Percentiles rank a stretch among this genome's conserved stretches.
phyloP scores from a whole-genome alignment of 1,140 invertebrate genomes.

The Hylaeus anthracinus region DNA sequence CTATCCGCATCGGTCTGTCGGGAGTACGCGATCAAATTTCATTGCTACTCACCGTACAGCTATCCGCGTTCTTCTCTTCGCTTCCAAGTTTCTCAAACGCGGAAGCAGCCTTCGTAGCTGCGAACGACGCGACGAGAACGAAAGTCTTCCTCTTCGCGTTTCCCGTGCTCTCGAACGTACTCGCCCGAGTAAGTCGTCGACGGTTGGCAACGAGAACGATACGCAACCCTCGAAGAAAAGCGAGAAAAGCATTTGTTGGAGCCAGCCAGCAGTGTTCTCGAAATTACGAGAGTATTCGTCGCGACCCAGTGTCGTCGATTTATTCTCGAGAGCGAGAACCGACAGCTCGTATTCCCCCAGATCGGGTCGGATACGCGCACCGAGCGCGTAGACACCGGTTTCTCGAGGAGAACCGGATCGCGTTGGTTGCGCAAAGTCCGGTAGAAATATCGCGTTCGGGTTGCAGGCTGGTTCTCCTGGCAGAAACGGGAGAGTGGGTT shows the following conservation, averaged over 20 bases:
- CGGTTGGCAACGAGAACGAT: too few species aligned
- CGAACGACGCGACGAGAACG: too few species aligned
- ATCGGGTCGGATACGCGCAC: not conserved
- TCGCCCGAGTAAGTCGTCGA: too few species aligned
- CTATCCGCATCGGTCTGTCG: too few species aligned
- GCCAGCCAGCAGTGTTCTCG: too few species aligned
- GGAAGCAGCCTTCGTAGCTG: not conserved
- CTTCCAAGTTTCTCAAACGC: too few species aligned
- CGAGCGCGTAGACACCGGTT: constrained; percentile 9
- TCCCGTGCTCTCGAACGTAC: too few species aligned
- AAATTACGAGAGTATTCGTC: not conserved
- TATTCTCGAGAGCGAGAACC: not conserved
- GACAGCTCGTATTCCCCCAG: not conserved
- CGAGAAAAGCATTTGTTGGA: not conserved
- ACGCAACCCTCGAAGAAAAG: too few species aligned
- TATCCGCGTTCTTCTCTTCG: too few species aligned
- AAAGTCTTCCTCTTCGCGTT: too few species aligned
- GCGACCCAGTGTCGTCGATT: constrained; percentile 17
- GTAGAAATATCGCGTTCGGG: constrained; percentile 19
- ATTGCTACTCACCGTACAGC: too few species aligned
- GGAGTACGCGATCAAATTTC: too few species aligned
- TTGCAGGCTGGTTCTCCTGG: constrained; percentile 3
- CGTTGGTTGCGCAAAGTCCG: constrained; percentile 8
- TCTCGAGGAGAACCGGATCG: constrained; percentile 2
- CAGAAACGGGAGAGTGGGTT: not conserved